Percentiles rank a stretch among this genome's conserved stretches.
Conservation (phyloP, 2,888 invertebrate species). For the Pristionchus fissidentatus region DNA sequence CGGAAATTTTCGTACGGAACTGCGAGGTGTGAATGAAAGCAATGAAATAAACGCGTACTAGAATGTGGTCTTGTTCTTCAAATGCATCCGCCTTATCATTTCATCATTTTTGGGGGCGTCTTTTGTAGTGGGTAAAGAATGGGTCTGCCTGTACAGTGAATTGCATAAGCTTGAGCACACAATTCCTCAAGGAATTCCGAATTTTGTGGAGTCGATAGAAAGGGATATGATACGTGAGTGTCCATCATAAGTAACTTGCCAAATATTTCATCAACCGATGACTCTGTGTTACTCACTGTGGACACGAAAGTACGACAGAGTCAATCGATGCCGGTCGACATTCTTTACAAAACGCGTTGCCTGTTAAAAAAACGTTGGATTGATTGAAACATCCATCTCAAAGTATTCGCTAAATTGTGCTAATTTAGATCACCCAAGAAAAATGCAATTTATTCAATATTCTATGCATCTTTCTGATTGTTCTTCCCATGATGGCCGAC, state of each 20-base stretch:
- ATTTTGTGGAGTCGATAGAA: conserved; percentile 2
- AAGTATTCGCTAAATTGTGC: too few relatives aligned
- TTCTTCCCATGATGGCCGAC: background rate
- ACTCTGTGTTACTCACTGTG: conserved; percentile 40
- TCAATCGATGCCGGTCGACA: conserved; percentile 1
- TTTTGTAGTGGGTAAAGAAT: too few relatives aligned
- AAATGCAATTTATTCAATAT: background rate
- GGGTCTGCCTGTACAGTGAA: background rate
- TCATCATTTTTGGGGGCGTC: too few relatives aligned
- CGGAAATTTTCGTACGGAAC: conserved; percentile 61
- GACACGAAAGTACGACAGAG: conserved; percentile 41
- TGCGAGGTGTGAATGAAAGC: conserved; percentile 52
- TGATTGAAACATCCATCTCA: too few relatives aligned
- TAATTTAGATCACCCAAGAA: background rate
- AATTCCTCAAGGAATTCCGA: conserved; percentile 20
- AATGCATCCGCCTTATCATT: background rate
- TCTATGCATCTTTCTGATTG: background rate
- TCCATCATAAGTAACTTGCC: background rate
- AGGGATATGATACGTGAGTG: conserved; percentile 29
- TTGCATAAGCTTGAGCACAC: conserved; percentile 24
- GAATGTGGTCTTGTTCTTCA: background rate
- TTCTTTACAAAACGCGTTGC: too few relatives aligned
- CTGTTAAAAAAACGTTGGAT: too few relatives aligned
- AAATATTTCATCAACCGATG: background rate
- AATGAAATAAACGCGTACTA: background rate